A percentile compares a stretch with the other conserved stretches of the same genome.
These are phyloP conservation scores for Syngnathus scovelli DNA, from an alignment of 2,113 vertebrate species.

Conservation along the genomic window DNA sequence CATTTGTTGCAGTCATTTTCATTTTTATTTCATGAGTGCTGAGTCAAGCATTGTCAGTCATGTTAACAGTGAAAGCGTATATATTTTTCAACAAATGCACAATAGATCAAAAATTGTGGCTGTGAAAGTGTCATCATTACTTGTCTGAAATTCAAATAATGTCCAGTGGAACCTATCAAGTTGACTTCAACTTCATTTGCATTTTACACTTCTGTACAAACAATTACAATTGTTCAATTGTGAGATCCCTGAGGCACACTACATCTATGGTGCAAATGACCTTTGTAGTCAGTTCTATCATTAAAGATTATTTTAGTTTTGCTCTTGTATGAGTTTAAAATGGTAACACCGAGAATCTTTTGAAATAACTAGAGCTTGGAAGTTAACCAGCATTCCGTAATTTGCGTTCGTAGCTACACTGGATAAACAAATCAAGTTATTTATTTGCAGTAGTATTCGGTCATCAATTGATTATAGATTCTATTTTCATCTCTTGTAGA, in stretches of 20 bases:
- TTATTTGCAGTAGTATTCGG: background rate
- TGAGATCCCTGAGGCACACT: background rate
- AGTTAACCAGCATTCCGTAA: background rate
- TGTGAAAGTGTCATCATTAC: background rate
- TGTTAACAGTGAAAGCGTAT: background rate
- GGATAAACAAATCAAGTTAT: background rate
- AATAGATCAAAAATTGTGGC: background rate
- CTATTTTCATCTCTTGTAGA: conserved; percentile 63
- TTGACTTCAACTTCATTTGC: background rate
- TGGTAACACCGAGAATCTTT: background rate
- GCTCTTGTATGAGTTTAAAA: background rate
- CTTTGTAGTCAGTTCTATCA: background rate
- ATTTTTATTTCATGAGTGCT: background rate
- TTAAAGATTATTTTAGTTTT: background rate
- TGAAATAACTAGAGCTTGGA: background rate
- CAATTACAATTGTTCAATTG: no score
- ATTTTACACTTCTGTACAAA: no score
- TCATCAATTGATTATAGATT: background rate
- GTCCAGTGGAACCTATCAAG: background rate
- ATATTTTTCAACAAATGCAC: background rate
- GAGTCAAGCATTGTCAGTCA: background rate
- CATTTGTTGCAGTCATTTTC: background rate
- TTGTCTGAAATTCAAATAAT: background rate
- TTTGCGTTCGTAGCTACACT: background rate
- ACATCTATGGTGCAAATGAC: background rate